phyloP scores from a whole-genome alignment of 2,113 vertebrate species.

The Urocynchramus pylzowi region DNA sequence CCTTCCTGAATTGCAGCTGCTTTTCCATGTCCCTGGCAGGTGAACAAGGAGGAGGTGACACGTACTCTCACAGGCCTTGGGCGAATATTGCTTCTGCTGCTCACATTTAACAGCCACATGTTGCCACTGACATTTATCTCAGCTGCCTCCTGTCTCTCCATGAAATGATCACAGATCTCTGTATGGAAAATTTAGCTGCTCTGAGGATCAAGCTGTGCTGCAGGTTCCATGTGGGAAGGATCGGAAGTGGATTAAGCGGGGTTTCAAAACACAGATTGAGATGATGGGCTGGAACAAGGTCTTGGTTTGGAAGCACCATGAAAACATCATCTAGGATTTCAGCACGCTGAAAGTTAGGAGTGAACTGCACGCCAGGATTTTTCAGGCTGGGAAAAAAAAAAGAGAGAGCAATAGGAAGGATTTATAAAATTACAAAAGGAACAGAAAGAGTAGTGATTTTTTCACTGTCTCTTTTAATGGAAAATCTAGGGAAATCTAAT shows the following conservation, averaged over 20 bases:
- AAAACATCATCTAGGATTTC: neutral
- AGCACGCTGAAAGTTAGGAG: neutral
- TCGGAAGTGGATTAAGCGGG: neutral
- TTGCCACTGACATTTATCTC: neutral
- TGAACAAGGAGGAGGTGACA: neutral
- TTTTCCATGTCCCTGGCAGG: neutral
- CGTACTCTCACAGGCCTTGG: rapidly evolving
- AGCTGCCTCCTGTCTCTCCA: neutral
- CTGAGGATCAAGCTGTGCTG: neutral
- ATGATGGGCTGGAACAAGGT: neutral
- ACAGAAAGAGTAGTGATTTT: neutral
- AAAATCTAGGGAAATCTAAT: neutral
- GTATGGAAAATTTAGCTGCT: neutral
- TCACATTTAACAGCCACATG: neutral
- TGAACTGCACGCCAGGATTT: neutral
- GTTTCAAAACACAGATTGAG: slow-evolving; percentile 26
- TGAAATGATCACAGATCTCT: neutral
- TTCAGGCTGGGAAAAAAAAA: neutral
- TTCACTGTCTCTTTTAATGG: neutral
- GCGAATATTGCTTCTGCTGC: neutral
- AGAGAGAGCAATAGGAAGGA: neutral
- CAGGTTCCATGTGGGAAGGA: neutral
- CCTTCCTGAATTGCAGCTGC: neutral
- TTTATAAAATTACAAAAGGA: neutral
- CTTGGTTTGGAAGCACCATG: neutral